Conservation (phyloP, 2,113 vertebrate species). For the Lethenteron reissneri region DNA sequence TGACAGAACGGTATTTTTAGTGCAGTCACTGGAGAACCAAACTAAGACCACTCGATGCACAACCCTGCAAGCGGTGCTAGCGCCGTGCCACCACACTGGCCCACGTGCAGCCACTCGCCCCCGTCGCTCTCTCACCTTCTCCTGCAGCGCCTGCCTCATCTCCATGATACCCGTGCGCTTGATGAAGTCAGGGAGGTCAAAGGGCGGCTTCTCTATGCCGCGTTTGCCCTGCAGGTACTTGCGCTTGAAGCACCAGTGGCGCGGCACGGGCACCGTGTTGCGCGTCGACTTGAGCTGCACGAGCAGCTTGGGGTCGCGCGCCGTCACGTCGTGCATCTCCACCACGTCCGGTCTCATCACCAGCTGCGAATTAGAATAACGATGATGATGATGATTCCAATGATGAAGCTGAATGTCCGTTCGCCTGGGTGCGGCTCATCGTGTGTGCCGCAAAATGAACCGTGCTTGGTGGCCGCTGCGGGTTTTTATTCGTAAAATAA, state of each 20-base stretch:
- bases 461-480: too few species aligned
- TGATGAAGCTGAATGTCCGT: too few species aligned
- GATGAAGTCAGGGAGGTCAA: conserved; percentile 74
- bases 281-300: conserved; percentile 72
- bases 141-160: conserved; percentile 77
- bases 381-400: background rate
- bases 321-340: conserved; percentile 81
- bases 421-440: too few species aligned
- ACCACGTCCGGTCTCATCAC: conserved; percentile 68
- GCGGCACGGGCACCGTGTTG: conserved; percentile 65
- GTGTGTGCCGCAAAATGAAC: too few species aligned
- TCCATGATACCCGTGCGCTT: conserved; percentile 73
- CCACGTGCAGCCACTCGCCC: background rate
- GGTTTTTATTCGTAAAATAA: too few species aligned
- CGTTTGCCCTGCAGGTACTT: conserved; percentile 68
- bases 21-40: background rate
- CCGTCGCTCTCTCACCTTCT: conserved; percentile 34
- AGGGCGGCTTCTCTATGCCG: conserved; percentile 74
- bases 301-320: conserved; percentile 66
- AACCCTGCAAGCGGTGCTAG: too few species aligned
- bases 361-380: conserved; percentile 22
- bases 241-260: conserved; percentile 41
- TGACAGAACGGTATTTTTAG: too few species aligned
- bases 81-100: background rate
- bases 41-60: too few species aligned